Conservation (phyloP, 1,140 invertebrate genomes). For the Spodoptera frugiperda region DNA sequence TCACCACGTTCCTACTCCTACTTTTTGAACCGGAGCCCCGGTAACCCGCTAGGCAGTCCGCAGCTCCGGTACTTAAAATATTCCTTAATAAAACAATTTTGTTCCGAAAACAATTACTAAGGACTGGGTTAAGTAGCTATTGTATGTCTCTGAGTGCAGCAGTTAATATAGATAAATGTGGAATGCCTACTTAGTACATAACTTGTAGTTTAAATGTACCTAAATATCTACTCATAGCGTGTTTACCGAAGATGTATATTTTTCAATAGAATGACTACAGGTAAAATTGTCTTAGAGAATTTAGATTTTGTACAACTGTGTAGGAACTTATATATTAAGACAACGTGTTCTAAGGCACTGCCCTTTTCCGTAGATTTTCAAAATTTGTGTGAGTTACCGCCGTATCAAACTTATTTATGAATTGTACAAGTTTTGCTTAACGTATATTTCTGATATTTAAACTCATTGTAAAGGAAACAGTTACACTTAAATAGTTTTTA, state of each 20-base stretch:
- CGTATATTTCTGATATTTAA: conserved; percentile 24
- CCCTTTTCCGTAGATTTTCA: conserved; percentile 47
- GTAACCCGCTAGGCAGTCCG: too few species aligned
- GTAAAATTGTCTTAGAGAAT: conserved; percentile 47
- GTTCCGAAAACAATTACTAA: too few species aligned
- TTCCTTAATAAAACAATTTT: too few species aligned
- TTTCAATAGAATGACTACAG: conserved; percentile 52
- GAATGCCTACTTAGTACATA: conserved; percentile 28
- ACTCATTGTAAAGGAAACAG: neutral
- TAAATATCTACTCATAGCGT: conserved; percentile 2
- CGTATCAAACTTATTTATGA: neutral
- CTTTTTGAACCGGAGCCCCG: too few species aligned
- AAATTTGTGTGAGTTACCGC: conserved; percentile 16
- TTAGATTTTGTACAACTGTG: conserved; percentile 59
- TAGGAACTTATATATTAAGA: conserved; percentile 41
- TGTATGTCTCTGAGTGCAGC: neutral
- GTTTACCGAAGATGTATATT: conserved; percentile 48
- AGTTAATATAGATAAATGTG: conserved; percentile 1
- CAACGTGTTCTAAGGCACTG: conserved; percentile 57
- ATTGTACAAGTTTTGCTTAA: conserved; percentile 21
- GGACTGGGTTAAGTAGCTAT: neutral
- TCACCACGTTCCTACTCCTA: too few species aligned
- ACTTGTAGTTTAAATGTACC: conserved; percentile 23
- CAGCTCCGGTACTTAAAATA: too few species aligned
- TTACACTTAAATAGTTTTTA: conserved; percentile 18